Evolutionary conservation across 2,113 vertebrate species (phyloP).

Genomic region (Micronycteris hirsuta): DNA sequence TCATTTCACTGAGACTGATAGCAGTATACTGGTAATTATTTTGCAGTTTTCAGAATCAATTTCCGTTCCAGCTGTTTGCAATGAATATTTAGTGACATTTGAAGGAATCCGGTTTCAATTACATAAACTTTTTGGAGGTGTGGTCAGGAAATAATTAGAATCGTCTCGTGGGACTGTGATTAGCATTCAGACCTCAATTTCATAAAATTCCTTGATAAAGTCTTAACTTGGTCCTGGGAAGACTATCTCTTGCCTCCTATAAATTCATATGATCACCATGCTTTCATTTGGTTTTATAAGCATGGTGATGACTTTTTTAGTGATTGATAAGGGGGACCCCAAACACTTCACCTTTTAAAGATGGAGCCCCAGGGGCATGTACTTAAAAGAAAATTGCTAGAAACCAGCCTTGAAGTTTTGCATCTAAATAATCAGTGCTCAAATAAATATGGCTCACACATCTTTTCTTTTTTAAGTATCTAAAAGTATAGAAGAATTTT

Average conservation of each 20-base stretch:
- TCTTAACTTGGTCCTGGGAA: background rate
- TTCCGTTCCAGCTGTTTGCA: slow-evolving; percentile 23
- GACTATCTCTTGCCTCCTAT: background rate
- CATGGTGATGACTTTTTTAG: background rate
- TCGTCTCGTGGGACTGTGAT: background rate
- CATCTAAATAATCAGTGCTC: background rate
- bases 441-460: background rate
- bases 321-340: background rate
- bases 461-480: background rate
- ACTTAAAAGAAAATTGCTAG: background rate
- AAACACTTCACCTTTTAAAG: background rate
- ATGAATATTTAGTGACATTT: slow-evolving; percentile 30
- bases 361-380: background rate
- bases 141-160: slow-evolving; percentile 41
- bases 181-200: slow-evolving; percentile 20
- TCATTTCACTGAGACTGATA: background rate
- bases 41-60: background rate
- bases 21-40: background rate
- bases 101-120: background rate
- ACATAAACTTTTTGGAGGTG: background rate
- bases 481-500: background rate
- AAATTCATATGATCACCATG: background rate
- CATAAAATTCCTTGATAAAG: background rate
- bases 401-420: slow-evolving; percentile 3
- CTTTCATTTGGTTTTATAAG: slow-evolving; percentile 7